Conservation (phyloP, 2,797 vertebrate species). For the Smutsia temminckii region DNA sequence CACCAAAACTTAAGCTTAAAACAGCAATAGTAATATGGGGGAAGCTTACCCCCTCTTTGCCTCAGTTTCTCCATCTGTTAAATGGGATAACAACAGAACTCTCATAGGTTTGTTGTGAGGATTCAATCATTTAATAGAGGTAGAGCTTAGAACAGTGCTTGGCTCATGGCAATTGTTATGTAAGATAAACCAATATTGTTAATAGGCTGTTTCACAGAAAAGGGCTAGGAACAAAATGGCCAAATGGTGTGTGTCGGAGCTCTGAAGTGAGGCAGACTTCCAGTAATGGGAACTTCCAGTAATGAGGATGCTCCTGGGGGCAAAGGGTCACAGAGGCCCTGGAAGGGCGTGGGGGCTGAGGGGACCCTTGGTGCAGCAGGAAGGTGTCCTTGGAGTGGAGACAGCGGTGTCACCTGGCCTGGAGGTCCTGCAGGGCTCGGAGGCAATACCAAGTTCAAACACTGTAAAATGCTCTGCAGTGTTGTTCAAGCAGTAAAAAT, state of each 20-base stretch:
- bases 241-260: background rate
- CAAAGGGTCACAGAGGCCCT: accelerated
- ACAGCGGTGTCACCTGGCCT: background rate
- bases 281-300: background rate
- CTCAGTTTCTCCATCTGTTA: background rate
- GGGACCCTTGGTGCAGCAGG: background rate
- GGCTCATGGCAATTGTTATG: background rate
- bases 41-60: background rate
- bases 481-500: constrained; percentile 52
- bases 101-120: background rate
- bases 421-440: background rate
- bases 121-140: background rate
- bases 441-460: background rate
- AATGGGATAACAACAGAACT: background rate
- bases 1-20: background rate
- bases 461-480: constrained; percentile 6
- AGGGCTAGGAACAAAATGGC: background rate
- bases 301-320: background rate
- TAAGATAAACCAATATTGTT: background rate
- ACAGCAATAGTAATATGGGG: too few relatives aligned
- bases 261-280: background rate
- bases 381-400: accelerated
- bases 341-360: accelerated
- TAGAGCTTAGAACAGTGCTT: background rate
- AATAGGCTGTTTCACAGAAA: background rate